Percentiles rank a stretch among this genome's conserved stretches.
Conservation (phyloP, 2,888 invertebrate genomes). For the Xanthorhoe spadicearia region DNA sequence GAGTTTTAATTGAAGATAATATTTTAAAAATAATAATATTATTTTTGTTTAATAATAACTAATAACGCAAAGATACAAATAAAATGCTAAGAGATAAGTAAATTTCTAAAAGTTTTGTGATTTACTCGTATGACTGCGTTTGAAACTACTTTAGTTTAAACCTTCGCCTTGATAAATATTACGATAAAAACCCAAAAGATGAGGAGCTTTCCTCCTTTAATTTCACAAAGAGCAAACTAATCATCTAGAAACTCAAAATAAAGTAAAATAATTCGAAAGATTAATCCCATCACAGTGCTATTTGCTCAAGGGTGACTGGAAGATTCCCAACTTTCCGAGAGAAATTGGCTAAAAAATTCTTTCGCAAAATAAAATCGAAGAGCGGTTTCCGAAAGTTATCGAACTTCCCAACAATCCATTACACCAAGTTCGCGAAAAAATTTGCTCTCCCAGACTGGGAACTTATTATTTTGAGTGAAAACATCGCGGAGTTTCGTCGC, state of each 20-base stretch:
- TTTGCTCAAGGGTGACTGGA: constrained; percentile 76
- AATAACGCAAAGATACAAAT: background rate
- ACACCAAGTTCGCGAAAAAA: constrained; percentile 82
- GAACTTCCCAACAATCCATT: constrained; percentile 83
- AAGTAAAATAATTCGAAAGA: constrained; percentile 42
- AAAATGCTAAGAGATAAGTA: background rate
- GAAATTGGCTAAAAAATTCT: constrained; percentile 84
- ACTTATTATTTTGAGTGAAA: constrained; percentile 84
- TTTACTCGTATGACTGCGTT: too few species aligned
- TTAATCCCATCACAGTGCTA: constrained; percentile 55
- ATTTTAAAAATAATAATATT: too few species aligned
- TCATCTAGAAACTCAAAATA: constrained; percentile 34
- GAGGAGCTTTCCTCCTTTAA: background rate
- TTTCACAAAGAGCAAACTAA: constrained; percentile 17
- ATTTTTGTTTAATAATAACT: background rate
- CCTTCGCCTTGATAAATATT: background rate
- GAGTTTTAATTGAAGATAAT: constrained; percentile 12
- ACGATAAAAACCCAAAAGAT: background rate
- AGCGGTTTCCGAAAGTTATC: constrained; percentile 84
- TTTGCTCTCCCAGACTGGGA: constrained; percentile 66
- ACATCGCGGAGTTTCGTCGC: constrained; percentile 76
- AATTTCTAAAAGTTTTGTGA: too few species aligned
- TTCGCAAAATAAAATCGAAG: constrained; percentile 81
- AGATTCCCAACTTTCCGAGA: constrained; percentile 77
- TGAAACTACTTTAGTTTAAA: too few species aligned